These are phyloP conservation scores for Apamea anceps DNA, from an alignment of 2,888 invertebrate genomes.

Conservation along the genomic window DNA sequence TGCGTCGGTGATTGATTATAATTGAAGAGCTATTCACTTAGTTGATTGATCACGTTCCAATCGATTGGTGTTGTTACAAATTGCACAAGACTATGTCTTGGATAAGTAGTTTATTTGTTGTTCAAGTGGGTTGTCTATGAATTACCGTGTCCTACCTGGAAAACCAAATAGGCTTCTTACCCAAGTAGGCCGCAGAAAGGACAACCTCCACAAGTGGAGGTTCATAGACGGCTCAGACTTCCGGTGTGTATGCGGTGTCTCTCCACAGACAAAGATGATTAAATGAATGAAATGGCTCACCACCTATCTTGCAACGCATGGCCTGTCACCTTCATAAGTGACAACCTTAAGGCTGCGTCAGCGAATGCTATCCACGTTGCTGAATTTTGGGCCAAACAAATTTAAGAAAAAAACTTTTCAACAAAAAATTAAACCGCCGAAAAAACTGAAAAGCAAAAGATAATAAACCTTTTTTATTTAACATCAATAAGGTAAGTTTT, in stretches of 20 bases:
- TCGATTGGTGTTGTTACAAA: slow-evolving; percentile 40
- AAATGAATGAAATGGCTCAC: no score
- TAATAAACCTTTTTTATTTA: no score
- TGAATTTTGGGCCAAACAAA: no score
- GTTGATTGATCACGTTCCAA: slow-evolving; percentile 60
- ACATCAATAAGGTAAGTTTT: no score
- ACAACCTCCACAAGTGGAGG: not conserved
- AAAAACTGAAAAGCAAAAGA: no score
- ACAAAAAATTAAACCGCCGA: no score
- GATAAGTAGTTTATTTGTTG: not conserved
- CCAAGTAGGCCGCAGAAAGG: not conserved
- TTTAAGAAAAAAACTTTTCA: no score
- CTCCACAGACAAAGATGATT: no score
- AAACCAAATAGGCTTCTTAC: not conserved
- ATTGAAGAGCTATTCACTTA: slow-evolving; percentile 60
- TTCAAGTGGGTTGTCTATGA: not conserved
- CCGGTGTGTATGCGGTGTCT: not conserved
- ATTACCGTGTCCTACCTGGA: not conserved
- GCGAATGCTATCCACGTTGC: no score
- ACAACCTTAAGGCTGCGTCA: no score
- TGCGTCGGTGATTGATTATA: slow-evolving; percentile 62
- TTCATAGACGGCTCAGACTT: not conserved
- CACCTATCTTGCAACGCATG: no score
- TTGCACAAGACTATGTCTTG: slow-evolving; percentile 28
- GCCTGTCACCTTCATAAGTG: no score